Percentiles rank a stretch among this genome's conserved stretches.
Conservation (phyloP, 2,113 vertebrate genomes). For the Mastomys natalensis region DNA sequence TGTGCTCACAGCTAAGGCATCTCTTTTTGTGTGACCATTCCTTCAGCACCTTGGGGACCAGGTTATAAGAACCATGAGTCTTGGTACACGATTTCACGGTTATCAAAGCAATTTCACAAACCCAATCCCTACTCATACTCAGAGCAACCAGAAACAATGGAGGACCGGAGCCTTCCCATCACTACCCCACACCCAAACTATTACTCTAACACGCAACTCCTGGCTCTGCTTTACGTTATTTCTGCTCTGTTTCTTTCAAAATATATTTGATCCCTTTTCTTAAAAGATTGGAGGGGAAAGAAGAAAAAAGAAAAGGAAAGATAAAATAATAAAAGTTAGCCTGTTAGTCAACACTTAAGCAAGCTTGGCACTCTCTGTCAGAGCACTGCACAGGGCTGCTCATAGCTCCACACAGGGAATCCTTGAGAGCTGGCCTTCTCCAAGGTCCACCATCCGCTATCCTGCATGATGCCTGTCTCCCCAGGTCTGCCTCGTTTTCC, state of each 20-base stretch:
- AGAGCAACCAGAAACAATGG: not conserved
- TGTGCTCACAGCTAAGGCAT: not conserved
- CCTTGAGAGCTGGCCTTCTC: not conserved
- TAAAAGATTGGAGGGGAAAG: not conserved
- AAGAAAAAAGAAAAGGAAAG: not conserved
- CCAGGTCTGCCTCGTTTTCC: not conserved
- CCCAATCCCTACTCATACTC: no score
- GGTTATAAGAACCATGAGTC: not conserved
- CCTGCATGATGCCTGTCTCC: not conserved
- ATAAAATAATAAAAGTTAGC: not conserved
- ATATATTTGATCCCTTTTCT: not conserved
- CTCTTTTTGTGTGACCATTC: not conserved
- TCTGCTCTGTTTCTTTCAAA: slow-evolving; percentile 6
- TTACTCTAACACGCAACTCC: not conserved
- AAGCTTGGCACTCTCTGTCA: not conserved
- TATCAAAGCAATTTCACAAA: not conserved
- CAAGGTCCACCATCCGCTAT: not conserved
- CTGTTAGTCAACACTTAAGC: not conserved
- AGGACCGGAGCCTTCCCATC: not conserved
- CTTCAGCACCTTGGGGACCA: not conserved
- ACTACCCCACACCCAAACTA: no score
- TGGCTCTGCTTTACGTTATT: not conserved
- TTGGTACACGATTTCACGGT: not conserved
- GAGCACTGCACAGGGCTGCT: not conserved
- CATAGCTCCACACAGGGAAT: not conserved